Base-by-base conservation (phyloP, 30 jellyfish, hydroid and myxozoan genomes). In the Chironex yamaguchii region DNA sequence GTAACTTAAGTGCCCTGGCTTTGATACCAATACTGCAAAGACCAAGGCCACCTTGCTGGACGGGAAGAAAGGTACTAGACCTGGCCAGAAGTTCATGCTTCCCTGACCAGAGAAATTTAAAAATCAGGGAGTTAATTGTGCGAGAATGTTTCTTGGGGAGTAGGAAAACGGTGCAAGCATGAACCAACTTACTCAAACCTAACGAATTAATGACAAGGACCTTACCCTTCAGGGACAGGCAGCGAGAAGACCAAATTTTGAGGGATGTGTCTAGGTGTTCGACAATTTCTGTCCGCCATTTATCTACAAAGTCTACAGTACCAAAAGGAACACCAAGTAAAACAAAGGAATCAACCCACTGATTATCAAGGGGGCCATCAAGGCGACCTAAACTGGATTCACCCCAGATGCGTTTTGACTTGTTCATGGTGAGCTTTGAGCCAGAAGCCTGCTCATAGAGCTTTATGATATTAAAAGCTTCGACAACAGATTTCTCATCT, bases 1-100 rank as follows among this genome's bases (percentile, higher is more conserved):
- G 35, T 17, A 35, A 14, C 24, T 32, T 32, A 2, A 70, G 28
- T 0, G 71, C 32, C 28, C 23, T 0, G 0, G 29, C 21, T 30
- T 70, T 70, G 31, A 24, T 70, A 0, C 21, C 72, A 17, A 70
- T 32, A 4, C 48, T 68, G 3, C 22, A 1, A 34, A 70, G 17
- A 2, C 20, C 2, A 4, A 70, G 31, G 0, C 71, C 84, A 0
- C 84, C 84, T 2, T 35, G 13, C 20, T 34, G 28, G 9, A 32
- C 14, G 0, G 71, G 71, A 21, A 34, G 84, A 20, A 30, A 21
- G 84, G 2, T 23, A 36, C 2, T 4, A 34, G 20, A 34, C 32
- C 84, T 70, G 51, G 75, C 12, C 2, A 70, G 36, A 31, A 70
- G 84, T 70, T 70, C 84, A 30, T 35, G 35, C 22, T 35, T 70